Conservation (phyloP, 2,113 vertebrate species). For the Morphnarchus princeps region DNA sequence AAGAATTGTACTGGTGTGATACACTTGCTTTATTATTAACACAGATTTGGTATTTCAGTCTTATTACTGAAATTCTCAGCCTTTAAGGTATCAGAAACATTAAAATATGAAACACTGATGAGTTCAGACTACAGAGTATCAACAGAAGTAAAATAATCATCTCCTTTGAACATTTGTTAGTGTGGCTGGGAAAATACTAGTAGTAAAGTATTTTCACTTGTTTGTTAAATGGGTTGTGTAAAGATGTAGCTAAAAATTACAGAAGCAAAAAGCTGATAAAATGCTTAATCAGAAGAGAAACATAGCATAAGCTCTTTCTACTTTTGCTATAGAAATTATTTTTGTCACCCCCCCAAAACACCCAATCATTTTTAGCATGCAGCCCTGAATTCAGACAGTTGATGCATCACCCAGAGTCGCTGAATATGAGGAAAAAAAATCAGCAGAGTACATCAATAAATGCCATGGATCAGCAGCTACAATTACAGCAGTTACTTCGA, state of each 20-base stretch:
- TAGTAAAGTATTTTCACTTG: not conserved
- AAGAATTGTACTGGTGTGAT: not conserved
- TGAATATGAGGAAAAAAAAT: fast-evolving
- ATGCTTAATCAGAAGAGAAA: not conserved
- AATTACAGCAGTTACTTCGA: not conserved
- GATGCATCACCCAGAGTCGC: not conserved
- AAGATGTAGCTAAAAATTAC: not conserved
- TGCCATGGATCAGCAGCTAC: not conserved
- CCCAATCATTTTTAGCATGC: not conserved
- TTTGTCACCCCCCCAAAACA: not conserved
- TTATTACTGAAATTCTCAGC: not conserved
- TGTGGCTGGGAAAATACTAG: not conserved
- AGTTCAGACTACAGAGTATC: not conserved
- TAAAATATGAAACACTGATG: not conserved
- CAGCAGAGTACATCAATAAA: not conserved
- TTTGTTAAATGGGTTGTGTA: not conserved
- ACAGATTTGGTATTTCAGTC: not conserved
- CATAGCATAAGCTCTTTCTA: not conserved
- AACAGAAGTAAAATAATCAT: not conserved
- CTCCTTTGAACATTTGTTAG: not conserved
- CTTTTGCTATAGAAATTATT: not conserved
- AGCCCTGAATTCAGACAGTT: not conserved
- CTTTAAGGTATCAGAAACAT: not conserved
- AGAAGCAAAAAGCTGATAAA: not conserved
- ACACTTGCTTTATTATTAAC: not conserved